Conservation (phyloP, 2,888 invertebrate species). For the Chrysodeixis includens region DNA sequence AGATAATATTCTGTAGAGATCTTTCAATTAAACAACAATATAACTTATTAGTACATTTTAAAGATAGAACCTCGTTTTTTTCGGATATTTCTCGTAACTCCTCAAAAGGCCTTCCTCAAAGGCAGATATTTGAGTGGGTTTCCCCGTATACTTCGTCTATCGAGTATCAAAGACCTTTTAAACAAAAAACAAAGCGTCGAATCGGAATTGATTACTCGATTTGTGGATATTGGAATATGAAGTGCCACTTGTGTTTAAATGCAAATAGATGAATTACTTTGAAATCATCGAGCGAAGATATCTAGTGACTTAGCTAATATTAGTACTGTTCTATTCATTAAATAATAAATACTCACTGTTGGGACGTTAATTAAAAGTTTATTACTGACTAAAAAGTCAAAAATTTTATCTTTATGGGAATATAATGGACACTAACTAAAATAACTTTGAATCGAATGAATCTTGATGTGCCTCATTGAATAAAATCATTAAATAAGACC, state of each 20-base stretch:
- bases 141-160: background rate
- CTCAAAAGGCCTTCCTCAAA: background rate
- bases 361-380: too few relatives aligned
- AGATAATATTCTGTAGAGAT: too few relatives aligned
- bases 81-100: background rate
- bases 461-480: too few relatives aligned
- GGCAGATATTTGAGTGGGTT: background rate
- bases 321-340: constrained; percentile 19
- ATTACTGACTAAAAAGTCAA: too few relatives aligned
- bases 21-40: too few relatives aligned
- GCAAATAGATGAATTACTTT: constrained; percentile 29
- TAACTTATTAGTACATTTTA: too few relatives aligned
- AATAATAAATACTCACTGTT: constrained; percentile 17
- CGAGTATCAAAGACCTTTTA: background rate
- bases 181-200: constrained; percentile 6
- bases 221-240: constrained; percentile 25
- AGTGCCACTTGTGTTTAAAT: constrained; percentile 34
- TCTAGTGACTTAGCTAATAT: constrained; percentile 41
- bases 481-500: too few relatives aligned
- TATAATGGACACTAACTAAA: too few relatives aligned
- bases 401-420: too few relatives aligned
- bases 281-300: constrained; percentile 14
- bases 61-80: background rate
- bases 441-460: too few relatives aligned
- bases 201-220: background rate